Evolutionary conservation across 2,113 vertebrate genomes (phyloP).

Genomic region (Gadus chalcogrammus): DNA sequence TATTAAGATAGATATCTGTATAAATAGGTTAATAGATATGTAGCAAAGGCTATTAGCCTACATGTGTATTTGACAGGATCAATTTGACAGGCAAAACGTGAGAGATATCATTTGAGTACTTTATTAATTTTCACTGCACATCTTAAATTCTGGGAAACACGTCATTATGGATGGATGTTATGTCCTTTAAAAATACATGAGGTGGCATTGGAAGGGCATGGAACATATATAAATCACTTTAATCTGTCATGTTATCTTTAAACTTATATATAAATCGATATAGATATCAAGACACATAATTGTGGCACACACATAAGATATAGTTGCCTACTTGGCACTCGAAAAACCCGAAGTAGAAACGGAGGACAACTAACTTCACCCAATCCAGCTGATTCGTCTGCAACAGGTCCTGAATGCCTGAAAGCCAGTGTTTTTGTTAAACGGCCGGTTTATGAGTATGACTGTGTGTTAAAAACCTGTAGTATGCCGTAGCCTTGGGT

Average conservation of each 20-base stretch:
- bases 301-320: slow-evolving; percentile 55
- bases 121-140: slow-evolving; percentile 71
- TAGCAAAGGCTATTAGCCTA: not conserved
- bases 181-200: slow-evolving; percentile 67
- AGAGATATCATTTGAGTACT: slow-evolving; percentile 40
- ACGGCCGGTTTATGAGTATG: too few species aligned
- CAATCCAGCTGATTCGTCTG: slow-evolving; percentile 5
- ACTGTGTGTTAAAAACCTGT: too few species aligned
- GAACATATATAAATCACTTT: slow-evolving; percentile 57
- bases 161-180: slow-evolving; percentile 63
- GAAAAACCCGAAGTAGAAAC: slow-evolving; percentile 53
- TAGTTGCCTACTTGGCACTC: slow-evolving; percentile 48
- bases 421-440: too few species aligned
- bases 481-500: too few species aligned
- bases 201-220: slow-evolving; percentile 52
- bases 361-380: slow-evolving; percentile 36
- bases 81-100: not conserved
- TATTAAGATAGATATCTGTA: not conserved
- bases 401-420: slow-evolving; percentile 20
- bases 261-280: slow-evolving; percentile 40
- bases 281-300: slow-evolving; percentile 56
- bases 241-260: slow-evolving; percentile 54
- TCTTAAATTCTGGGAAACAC: slow-evolving; percentile 59
- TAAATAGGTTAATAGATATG: not conserved
- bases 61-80: too few species aligned